These are phyloP conservation scores for Crypturellus tataupa DNA, from an alignment of 2,797 vertebrate species.

Conservation along the genomic window DNA sequence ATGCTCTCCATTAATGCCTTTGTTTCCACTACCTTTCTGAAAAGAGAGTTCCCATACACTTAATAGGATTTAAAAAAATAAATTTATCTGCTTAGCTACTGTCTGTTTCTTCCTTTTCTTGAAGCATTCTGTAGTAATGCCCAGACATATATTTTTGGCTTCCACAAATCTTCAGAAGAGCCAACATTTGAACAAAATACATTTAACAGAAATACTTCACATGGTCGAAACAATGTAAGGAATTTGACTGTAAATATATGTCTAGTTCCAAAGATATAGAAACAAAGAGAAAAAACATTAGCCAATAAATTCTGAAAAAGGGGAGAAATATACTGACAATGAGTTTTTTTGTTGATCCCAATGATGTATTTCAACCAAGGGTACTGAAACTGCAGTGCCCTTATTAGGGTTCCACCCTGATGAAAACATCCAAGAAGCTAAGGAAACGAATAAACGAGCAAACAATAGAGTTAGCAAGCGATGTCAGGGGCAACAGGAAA, in stretches of 20 bases:
- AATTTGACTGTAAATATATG: background rate
- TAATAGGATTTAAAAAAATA: background rate
- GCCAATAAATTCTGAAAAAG: background rate
- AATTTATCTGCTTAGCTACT: background rate
- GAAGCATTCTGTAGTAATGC: background rate
- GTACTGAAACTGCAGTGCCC: background rate
- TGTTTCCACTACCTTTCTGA: background rate
- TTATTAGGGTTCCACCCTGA: background rate
- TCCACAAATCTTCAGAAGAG: background rate
- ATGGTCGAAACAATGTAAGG: background rate
- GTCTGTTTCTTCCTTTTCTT: background rate
- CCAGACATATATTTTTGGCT: background rate
- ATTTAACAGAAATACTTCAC: background rate
- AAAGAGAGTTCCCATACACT: background rate
- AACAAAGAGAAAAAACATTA: background rate
- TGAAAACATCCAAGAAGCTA: background rate
- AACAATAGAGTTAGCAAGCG: background rate
- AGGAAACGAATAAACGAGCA: background rate
- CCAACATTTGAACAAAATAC: background rate
- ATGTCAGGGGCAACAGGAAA: too few relatives aligned
- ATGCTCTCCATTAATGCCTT: background rate
- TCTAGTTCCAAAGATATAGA: background rate
- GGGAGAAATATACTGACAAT: background rate
- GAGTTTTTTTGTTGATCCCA: background rate
- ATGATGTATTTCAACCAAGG: background rate